Evolutionary conservation across 2,113 vertebrate genomes (phyloP), one percentile per base, ranked within the genome.

Genomic region (Egretta garzetta): DNA sequence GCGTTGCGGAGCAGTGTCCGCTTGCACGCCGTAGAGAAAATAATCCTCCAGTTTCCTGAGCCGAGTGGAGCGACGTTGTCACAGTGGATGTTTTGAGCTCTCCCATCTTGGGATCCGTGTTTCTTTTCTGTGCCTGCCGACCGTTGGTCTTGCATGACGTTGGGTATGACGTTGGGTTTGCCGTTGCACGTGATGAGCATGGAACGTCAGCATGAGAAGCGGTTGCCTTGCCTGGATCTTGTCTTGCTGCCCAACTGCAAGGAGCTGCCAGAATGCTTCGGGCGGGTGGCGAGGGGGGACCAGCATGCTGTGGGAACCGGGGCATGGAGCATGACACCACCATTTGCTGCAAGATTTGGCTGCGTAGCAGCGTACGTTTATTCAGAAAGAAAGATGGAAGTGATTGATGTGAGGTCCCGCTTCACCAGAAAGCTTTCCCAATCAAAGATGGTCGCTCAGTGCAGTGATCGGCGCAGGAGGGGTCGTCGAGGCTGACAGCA

Each of bases 31-130:
- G 66, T 14, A 43, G 73, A 67, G 45, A 55, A 13, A 12, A 8
- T 7, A 17, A 45, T 14, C 32, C 75, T 43, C 39, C 74, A 27
- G 43, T 64, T 27, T 22, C 50, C 77, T 35, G 5, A 21, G 58
- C 80, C 32, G n/a, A 74, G 12, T 4, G 39, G 93, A 56, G 75
- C 28, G 56, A 86, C 45, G 14, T 53, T 84, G 93, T 96, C 93
- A 71, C 91, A 6, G 93, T 94, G 95, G 93, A 95, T 93, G 91
- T 93, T 93, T 89, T 28, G 95, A 79, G 88, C 95, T 95, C 80
- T 91, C 84, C 83, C 24, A 0, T 37, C 12, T 9, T 5, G 88
- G 76, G 72, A 47, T 21, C 7, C 1, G 19, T 66, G 33, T 49
- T 5, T 39, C n/a, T 26, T 56, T 39, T 13, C 92, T 12, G 50